These are phyloP conservation scores for Horisme vitalbata DNA, from an alignment of 2,888 invertebrate genomes.

Conservation along the genomic window DNA sequence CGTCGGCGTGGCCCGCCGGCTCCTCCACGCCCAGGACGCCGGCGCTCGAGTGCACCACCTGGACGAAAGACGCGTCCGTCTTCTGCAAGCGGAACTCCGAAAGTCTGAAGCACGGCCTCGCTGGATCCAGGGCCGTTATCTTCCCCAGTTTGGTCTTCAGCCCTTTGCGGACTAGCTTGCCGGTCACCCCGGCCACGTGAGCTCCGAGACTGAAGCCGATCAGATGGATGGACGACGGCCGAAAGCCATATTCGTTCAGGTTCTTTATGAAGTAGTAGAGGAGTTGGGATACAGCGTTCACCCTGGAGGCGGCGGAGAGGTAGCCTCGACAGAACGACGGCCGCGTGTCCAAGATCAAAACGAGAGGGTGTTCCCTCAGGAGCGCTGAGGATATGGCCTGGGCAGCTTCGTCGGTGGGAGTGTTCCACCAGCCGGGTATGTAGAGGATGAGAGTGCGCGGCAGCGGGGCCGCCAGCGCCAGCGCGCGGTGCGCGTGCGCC, in stretches of 20 bases:
- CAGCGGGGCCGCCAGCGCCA: slow-evolving; percentile 30
- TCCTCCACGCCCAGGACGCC: slow-evolving; percentile 64
- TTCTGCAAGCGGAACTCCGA: slow-evolving; percentile 49
- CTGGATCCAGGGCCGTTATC: slow-evolving; percentile 70
- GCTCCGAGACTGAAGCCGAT: slow-evolving; percentile 86
- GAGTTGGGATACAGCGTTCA: slow-evolving; percentile 53
- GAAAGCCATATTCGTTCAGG: slow-evolving; percentile 51
- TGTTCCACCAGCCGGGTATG: slow-evolving; percentile 74
- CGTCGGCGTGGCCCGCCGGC: slow-evolving; percentile 64
- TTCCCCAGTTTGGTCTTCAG: slow-evolving; percentile 49
- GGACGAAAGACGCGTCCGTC: slow-evolving; percentile 63
- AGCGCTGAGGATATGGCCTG: slow-evolving; percentile 55
- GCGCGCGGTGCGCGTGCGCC: slow-evolving; percentile 40
- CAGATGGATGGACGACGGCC: slow-evolving; percentile 76
- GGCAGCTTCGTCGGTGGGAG: slow-evolving; percentile 62
- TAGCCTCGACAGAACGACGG: slow-evolving; percentile 64
- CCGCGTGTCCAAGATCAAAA: slow-evolving; percentile 63
- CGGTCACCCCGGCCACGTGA: slow-evolving; percentile 82
- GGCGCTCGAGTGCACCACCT: slow-evolving; percentile 67
- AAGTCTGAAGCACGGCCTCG: slow-evolving; percentile 63
- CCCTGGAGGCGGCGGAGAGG: slow-evolving; percentile 58
- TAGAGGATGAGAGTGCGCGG: slow-evolving; percentile 50
- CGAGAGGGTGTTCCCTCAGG: slow-evolving; percentile 46
- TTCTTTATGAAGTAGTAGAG: slow-evolving; percentile 53
- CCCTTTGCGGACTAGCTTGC: slow-evolving; percentile 53